Evolutionary conservation across 2,113 vertebrate genomes (phyloP).

Genomic region (Nycticorax nycticorax): DNA sequence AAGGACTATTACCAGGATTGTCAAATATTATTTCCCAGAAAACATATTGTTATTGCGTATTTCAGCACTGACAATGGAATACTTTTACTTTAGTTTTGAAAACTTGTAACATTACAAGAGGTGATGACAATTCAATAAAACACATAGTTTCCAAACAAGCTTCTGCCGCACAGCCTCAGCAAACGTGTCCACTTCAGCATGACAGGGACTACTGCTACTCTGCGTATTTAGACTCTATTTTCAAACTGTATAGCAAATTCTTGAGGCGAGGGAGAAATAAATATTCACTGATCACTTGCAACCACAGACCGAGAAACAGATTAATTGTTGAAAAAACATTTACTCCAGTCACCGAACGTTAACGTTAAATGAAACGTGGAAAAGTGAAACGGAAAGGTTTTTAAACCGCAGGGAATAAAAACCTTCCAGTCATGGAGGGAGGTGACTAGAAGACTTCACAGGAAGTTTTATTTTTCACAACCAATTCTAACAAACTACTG

Average conservation of each 20-base stretch:
- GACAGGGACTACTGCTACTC: neutral
- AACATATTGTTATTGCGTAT: neutral
- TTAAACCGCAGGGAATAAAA: neutral
- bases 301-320: neutral
- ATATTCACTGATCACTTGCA: neutral
- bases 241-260: neutral
- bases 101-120: neutral
- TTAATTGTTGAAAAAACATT: neutral
- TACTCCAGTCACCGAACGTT: accelerated
- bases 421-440: neutral
- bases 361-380: neutral
- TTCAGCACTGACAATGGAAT: neutral
- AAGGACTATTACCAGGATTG: neutral
- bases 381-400: neutral
- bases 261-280: neutral
- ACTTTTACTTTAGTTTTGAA: neutral
- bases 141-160: neutral
- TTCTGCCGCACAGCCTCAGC: neutral
- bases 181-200: neutral
- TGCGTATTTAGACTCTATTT: neutral
- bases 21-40: neutral
- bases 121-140: neutral
- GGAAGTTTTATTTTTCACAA: neutral
- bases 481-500: neutral
- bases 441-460: neutral